Conservation (phyloP, 2,113 vertebrate species). For the Zosterops borbonicus region DNA sequence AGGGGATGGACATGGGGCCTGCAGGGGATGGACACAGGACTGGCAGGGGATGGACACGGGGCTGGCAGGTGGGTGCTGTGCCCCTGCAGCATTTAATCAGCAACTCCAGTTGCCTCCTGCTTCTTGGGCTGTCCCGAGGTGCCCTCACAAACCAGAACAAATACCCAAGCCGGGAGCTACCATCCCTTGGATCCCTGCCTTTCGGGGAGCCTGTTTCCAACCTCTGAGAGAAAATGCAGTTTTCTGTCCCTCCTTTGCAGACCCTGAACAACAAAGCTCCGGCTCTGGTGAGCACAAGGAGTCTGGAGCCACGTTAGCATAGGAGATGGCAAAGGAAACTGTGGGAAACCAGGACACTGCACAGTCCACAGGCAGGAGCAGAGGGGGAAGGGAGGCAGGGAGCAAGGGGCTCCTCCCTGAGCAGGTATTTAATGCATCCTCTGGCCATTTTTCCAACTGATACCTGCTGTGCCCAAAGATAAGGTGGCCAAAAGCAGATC, state of each 20-base stretch:
- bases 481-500: neutral
- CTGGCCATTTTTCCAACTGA: neutral
- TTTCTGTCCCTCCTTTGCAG: neutral
- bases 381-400: neutral
- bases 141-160: neutral
- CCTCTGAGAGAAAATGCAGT: neutral
- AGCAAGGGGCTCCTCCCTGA: neutral
- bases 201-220: neutral
- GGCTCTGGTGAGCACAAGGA: slow-evolving; percentile 71
- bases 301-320: slow-evolving; percentile 80
- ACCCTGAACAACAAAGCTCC: slow-evolving; percentile 50
- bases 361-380: neutral
- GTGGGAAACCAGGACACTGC: slow-evolving; percentile 66
- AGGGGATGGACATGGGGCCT: too few species aligned
- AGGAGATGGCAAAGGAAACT: slow-evolving; percentile 90
- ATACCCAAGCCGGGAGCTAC: neutral
- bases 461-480: neutral
- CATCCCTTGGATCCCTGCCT: neutral
- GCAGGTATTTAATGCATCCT: neutral
- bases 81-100: neutral
- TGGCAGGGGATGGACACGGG: neutral
- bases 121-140: neutral
- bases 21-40: too few species aligned
- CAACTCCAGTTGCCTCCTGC: neutral
- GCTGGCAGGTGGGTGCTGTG: neutral